Conservation (phyloP, 1,140 invertebrate genomes). For the Scaptomyza montana region DNA sequence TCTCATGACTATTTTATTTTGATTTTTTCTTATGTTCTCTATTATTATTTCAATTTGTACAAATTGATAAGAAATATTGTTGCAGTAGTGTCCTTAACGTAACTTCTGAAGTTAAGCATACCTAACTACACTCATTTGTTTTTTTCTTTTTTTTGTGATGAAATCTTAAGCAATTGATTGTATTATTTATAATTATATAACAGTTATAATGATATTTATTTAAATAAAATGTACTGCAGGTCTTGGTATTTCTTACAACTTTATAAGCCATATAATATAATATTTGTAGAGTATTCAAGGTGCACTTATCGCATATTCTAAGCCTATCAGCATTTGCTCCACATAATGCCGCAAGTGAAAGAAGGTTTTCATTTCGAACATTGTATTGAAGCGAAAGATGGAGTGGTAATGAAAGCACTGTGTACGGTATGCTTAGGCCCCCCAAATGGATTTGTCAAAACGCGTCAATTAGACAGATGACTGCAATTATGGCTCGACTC, state of each 20-base stretch:
- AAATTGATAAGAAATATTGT: too few relatives aligned
- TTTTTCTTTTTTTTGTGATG: too few relatives aligned
- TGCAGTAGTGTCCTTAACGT: too few relatives aligned
- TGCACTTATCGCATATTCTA: too few relatives aligned
- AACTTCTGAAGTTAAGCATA: too few relatives aligned
- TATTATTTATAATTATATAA: too few relatives aligned
- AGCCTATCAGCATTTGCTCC: slow-evolving; percentile 48
- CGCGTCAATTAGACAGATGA: slow-evolving; percentile 65
- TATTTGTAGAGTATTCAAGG: slow-evolving; percentile 14
- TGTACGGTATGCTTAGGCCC: slow-evolving; percentile 25
- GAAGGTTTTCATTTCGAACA: slow-evolving; percentile 40
- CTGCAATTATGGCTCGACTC: slow-evolving; percentile 6
- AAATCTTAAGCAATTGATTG: too few relatives aligned
- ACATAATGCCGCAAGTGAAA: slow-evolving; percentile 65
- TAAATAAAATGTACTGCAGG: too few relatives aligned
- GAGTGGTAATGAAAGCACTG: slow-evolving; percentile 61
- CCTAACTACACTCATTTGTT: too few relatives aligned
- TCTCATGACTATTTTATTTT: too few relatives aligned
- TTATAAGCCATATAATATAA: neutral
- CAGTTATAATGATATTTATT: neutral
- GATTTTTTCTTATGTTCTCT: neutral
- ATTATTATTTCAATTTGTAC: too few relatives aligned
- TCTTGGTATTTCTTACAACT: too few relatives aligned
- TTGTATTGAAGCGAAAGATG: slow-evolving; percentile 20
- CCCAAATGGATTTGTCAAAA: slow-evolving; percentile 75